Base-by-base conservation (phyloP, 2,797 vertebrate genomes). In the Carduelis carduelis region DNA sequence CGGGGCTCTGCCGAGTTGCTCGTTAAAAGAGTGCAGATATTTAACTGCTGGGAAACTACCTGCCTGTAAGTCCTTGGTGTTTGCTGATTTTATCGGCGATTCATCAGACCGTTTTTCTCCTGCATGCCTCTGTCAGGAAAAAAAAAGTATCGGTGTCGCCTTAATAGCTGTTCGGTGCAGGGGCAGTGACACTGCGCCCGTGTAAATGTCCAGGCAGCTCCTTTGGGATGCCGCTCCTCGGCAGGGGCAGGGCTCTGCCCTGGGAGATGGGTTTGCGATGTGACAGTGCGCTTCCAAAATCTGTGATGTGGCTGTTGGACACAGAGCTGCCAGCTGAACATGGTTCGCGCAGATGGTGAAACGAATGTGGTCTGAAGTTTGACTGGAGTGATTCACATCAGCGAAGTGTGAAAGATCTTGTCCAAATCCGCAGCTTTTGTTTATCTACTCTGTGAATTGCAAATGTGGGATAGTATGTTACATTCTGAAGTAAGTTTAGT, bases 321-420 rank as follows among this genome's bases (percentile, higher is more conserved):
- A 11, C 2, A 0, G 60, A 9, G 60, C 70, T 90, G 78, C 86
- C 93, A 83, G 30, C 47, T 35, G 24, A 46, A 7, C 75, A 11
- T 20, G 79, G 43, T 56, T 76, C 35, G 15, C 14, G 3, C 90
- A 95, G 96, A 83, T 96, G 92, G 90, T 66, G 92, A 53, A 79
- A 43, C 14, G 35, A 81, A 60, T 69, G 76, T n/a, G 80, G 83
- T 87, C 87, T 93, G 50, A 90, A 94, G 93, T 91, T 93, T 95
- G 83, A 94, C 81, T 72, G 91, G 81, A 95, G 72, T 50, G 80
- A 89, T 90, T 95, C 89, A 74, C 72, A 79, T 85, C 81, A 70
- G 75, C 5, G 47, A 87, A 78, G 85, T 83, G 87, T 78, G 86
- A 93, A 96, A 84, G 86, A 92, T 76, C 91, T 88, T 79, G 92